These are phyloP conservation scores for Dreissena polymorpha DNA, from an alignment of 1,140 invertebrate genomes.

Conservation along the genomic window DNA sequence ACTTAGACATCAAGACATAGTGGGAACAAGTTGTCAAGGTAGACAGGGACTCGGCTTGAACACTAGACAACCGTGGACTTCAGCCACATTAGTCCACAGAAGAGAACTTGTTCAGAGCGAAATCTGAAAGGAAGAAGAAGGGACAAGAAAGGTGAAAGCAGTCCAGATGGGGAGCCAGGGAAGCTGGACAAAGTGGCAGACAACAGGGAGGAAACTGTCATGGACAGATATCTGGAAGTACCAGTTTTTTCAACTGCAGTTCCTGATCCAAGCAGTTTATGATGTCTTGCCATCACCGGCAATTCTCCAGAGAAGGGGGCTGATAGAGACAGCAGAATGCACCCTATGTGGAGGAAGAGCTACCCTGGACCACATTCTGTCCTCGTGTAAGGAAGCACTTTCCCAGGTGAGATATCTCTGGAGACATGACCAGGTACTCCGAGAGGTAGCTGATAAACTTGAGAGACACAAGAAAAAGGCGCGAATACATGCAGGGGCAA, in stretches of 20 bases:
- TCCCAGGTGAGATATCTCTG: slow-evolving; percentile 9
- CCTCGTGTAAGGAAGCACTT: slow-evolving; percentile 3
- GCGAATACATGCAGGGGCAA: background rate
- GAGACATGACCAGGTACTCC: slow-evolving; percentile 14
- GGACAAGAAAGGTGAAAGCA: background rate
- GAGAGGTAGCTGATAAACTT: slow-evolving; percentile 12
- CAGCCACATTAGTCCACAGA: no score
- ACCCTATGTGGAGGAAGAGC: slow-evolving; percentile 1
- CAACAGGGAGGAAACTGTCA: background rate
- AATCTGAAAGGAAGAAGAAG: background rate
- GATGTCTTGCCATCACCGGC: background rate
- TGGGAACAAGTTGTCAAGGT: no score
- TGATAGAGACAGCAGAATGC: background rate
- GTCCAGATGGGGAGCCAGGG: background rate
- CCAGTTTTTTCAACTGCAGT: no score
- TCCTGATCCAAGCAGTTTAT: slow-evolving; percentile 3
- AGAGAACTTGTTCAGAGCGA: no score
- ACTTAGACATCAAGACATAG: no score
- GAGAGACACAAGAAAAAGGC: slow-evolving; percentile 8
- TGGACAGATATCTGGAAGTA: slow-evolving; percentile 1
- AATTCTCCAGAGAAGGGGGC: background rate
- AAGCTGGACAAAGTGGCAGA: background rate
- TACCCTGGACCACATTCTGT: slow-evolving; percentile 19
- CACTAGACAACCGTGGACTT: no score
- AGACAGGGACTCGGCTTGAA: no score